phyloP scores from a whole-genome alignment of 2,888 invertebrate genomes.

The Lithophane semibrunnea region DNA sequence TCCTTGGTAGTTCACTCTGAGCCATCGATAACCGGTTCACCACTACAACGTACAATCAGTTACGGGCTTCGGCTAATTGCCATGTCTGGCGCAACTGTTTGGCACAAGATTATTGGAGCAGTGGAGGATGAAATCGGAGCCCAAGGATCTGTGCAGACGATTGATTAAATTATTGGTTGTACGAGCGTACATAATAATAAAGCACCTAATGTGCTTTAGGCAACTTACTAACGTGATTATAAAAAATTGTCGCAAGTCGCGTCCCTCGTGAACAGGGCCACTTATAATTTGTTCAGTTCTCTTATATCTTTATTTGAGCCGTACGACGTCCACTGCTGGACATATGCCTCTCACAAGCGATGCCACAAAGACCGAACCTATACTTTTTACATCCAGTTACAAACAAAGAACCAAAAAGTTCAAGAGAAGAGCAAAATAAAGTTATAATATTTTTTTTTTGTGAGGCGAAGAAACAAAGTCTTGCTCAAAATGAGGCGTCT shows the following conservation, averaged over 20 bases:
- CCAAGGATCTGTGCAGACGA: constrained; percentile 25
- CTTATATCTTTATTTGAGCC: neutral
- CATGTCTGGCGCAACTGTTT: constrained; percentile 42
- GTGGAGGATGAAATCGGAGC: constrained; percentile 40
- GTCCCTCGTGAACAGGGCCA: neutral
- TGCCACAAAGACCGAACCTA: neutral
- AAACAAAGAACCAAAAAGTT: neutral
- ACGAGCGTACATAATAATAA: neutral
- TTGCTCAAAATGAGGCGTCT: constrained; percentile 66
- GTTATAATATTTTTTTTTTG: neutral
- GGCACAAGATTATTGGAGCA: constrained; percentile 27
- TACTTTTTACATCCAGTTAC: neutral
- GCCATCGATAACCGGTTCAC: neutral
- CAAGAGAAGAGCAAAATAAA: neutral
- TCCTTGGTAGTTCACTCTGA: constrained; percentile 10
- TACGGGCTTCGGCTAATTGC: constrained; percentile 43
- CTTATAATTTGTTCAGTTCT: neutral
- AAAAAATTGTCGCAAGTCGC: neutral
- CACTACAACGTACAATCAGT: constrained; percentile 31
- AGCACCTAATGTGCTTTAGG: neutral
- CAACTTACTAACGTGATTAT: neutral
- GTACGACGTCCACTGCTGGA: neutral
- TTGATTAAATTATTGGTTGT: constrained; percentile 39
- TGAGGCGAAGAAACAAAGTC: constrained; percentile 37
- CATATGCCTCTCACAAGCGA: neutral